These are phyloP conservation scores for Tinea trinotella DNA, from an alignment of 2,888 invertebrate species.

Conservation along the genomic window DNA sequence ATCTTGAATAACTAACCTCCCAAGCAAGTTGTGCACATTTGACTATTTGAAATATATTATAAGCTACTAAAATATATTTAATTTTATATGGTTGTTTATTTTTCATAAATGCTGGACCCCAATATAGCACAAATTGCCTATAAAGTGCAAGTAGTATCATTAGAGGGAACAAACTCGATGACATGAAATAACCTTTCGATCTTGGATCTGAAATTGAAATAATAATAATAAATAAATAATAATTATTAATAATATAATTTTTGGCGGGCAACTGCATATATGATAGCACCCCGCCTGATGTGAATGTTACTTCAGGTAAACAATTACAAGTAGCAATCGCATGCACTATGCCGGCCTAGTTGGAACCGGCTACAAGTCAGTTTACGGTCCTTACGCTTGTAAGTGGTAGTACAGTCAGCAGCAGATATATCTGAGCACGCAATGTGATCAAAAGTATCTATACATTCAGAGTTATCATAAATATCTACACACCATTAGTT, in stretches of 20 bases:
- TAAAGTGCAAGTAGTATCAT: constrained; percentile 59
- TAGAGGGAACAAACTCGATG: constrained; percentile 57
- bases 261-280: too few relatives aligned
- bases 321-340: too few relatives aligned
- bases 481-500: too few relatives aligned
- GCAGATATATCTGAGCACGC: too few relatives aligned
- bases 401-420: too few relatives aligned
- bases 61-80: constrained; percentile 71
- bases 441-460: too few relatives aligned
- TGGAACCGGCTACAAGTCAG: too few relatives aligned
- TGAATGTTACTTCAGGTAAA: too few relatives aligned
- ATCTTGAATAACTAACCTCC: constrained; percentile 63
- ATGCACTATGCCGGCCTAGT: too few relatives aligned
- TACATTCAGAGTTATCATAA: too few relatives aligned
- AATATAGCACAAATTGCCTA: constrained; percentile 66
- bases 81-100: constrained; percentile 74
- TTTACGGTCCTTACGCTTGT: too few relatives aligned
- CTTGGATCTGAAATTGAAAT: constrained; percentile 68
- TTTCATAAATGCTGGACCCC: constrained; percentile 78
- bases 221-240: background rate
- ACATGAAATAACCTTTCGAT: constrained; percentile 65
- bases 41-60: constrained; percentile 76
- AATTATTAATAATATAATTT: background rate
- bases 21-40: constrained; percentile 54
- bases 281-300: too few relatives aligned